phyloP scores from a whole-genome alignment of 2,797 vertebrate species.

The Champsocephalus gunnari region DNA sequence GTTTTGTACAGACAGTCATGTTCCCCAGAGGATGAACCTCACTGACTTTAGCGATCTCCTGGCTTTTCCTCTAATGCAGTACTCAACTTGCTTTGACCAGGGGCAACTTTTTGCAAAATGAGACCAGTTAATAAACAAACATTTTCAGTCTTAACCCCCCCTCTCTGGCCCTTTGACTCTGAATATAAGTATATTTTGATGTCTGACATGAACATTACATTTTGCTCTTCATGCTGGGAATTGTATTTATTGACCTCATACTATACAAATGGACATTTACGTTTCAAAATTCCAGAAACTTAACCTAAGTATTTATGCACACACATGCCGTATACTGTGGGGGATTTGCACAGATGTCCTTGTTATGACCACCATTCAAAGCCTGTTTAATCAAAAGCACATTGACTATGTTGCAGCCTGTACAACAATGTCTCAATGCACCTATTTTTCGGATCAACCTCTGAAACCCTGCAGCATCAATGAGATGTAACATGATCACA shows the following conservation, averaged over 20 bases:
- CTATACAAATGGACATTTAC: not conserved
- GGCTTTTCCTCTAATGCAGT: not conserved
- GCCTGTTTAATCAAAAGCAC: constrained; percentile 55
- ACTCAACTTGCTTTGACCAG: no score
- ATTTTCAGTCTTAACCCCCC: no score
- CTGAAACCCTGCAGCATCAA: constrained; percentile 33
- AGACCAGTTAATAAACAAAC: not conserved
- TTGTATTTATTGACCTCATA: not conserved
- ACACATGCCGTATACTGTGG: not conserved
- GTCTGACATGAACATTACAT: not conserved
- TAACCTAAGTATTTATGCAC: not conserved
- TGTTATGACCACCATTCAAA: not conserved
- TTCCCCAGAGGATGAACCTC: not conserved
- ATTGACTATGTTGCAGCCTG: constrained; percentile 19
- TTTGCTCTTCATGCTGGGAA: not conserved
- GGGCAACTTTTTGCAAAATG: not conserved
- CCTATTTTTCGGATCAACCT: constrained; percentile 22
- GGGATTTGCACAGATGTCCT: not conserved
- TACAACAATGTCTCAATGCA: constrained; percentile 38
- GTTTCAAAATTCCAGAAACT: no score
- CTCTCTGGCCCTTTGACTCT: no score
- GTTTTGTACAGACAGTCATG: not conserved
- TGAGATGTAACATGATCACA: constrained; percentile 52
- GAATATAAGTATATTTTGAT: no score
- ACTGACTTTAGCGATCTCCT: no score